These are phyloP conservation scores for Hipposideros larvatus DNA, from an alignment of 2,797 vertebrate genomes.

Conservation along the genomic window DNA sequence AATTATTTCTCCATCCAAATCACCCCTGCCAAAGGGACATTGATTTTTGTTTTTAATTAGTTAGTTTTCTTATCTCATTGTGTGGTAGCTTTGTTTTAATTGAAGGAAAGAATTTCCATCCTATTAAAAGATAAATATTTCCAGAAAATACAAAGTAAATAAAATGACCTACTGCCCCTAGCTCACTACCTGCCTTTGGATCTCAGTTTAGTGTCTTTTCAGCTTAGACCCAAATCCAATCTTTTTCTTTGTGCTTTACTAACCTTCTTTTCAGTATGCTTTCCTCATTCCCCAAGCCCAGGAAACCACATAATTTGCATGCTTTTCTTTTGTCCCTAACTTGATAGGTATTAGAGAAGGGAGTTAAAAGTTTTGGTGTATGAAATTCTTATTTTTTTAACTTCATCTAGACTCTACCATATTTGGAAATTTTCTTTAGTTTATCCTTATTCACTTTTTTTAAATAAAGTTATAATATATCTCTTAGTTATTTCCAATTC, in stretches of 20 bases:
- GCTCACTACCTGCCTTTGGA: background rate
- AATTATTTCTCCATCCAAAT: conserved; percentile 4
- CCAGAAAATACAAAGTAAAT: background rate
- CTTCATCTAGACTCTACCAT: background rate
- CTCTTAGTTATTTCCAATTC: background rate
- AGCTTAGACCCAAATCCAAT: background rate
- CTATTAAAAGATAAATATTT: background rate
- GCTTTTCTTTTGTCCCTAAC: background rate
- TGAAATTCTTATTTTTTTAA: background rate
- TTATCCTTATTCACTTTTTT: background rate
- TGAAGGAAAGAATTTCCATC: background rate
- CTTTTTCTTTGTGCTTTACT: background rate
- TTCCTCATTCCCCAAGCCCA: background rate
- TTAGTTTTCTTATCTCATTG: background rate
- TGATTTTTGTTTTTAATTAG: background rate
- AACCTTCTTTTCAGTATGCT: background rate
- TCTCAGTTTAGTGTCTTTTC: background rate
- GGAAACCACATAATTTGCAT: no score
- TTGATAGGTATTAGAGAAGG: background rate
- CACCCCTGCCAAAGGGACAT: background rate
- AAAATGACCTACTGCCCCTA: background rate
- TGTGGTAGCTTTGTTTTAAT: background rate
- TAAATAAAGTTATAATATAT: background rate
- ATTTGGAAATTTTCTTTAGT: background rate
- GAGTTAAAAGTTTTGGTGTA: background rate